Percentiles rank a stretch among this genome's conserved stretches.
Conservation (phyloP, 2,113 vertebrate genomes). For the Solea senegalensis region DNA sequence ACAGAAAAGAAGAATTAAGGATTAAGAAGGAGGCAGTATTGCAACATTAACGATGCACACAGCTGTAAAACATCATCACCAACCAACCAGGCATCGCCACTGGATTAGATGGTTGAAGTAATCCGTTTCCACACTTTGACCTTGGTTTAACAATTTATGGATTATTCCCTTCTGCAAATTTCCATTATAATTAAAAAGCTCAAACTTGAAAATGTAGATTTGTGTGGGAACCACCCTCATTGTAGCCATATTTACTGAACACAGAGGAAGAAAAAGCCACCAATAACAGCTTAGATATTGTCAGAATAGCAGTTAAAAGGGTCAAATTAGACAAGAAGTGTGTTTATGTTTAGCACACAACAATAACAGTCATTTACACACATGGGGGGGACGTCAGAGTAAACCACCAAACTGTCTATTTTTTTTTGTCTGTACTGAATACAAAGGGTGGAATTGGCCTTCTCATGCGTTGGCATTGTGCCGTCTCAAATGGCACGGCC, state of each 20-base stretch:
- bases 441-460: constrained; percentile 52
- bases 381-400: constrained; percentile 29
- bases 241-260: constrained; percentile 1
- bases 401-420: constrained; percentile 28
- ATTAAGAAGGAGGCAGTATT: too few relatives aligned
- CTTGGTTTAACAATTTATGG: background rate
- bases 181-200: constrained; percentile 17
- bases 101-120: too few relatives aligned
- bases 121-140: background rate
- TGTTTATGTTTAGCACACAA: background rate
- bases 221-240: background rate
- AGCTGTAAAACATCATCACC: too few relatives aligned
- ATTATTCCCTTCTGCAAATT: constrained; percentile 4
- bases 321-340: constrained; percentile 10
- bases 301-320: constrained; percentile 16
- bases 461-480: constrained; percentile 56
- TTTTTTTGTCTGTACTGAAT: constrained; percentile 24
- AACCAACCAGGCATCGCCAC: too few relatives aligned
- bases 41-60: too few relatives aligned
- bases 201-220: constrained; percentile 22
- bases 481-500: constrained; percentile 63
- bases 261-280: constrained; percentile 30
- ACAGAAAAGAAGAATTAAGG: background rate
- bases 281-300: constrained; percentile 10
- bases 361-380: constrained; percentile 19